A percentile compares a stretch with the other conserved stretches of the same genome.
phyloP scores from a whole-genome alignment of 1,140 invertebrate genomes.

The Cydia splendana region DNA sequence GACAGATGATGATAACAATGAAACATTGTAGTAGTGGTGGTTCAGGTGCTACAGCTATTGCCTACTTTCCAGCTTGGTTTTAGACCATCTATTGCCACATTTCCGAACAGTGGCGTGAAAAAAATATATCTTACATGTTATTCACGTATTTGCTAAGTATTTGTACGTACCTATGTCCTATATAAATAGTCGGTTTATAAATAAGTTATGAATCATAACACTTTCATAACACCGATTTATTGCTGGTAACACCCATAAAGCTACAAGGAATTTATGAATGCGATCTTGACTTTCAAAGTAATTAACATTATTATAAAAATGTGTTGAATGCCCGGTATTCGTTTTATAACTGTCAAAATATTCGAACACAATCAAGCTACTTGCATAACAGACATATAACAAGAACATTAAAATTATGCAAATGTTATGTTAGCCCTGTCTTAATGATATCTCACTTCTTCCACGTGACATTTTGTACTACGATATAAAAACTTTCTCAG shows the following conservation, averaged over 20 bases:
- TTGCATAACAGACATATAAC: not conserved
- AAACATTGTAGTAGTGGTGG: no score
- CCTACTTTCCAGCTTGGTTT: no score
- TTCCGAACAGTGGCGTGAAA: no score
- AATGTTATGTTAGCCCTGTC: constrained; percentile 6
- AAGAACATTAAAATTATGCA: constrained; percentile 14
- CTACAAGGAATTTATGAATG: not conserved
- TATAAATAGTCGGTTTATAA: no score
- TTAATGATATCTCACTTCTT: constrained; percentile 12
- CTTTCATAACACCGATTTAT: no score
- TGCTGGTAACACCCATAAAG: not conserved
- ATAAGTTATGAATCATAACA: no score
- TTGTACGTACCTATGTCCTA: no score
- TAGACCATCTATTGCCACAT: no score
- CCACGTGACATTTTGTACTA: constrained; percentile 16
- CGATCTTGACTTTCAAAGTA: constrained; percentile 24
- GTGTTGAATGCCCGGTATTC: not conserved
- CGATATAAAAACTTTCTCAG: not conserved
- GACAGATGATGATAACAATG: no score
- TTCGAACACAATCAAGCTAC: not conserved
- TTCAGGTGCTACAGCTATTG: no score
- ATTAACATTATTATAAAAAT: constrained; percentile 24
- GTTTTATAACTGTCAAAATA: constrained; percentile 5
- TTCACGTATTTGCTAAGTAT: no score
- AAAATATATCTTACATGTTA: no score